Conservation (phyloP, 2,113 vertebrate genomes). For the Amblyopsis rosae region DNA sequence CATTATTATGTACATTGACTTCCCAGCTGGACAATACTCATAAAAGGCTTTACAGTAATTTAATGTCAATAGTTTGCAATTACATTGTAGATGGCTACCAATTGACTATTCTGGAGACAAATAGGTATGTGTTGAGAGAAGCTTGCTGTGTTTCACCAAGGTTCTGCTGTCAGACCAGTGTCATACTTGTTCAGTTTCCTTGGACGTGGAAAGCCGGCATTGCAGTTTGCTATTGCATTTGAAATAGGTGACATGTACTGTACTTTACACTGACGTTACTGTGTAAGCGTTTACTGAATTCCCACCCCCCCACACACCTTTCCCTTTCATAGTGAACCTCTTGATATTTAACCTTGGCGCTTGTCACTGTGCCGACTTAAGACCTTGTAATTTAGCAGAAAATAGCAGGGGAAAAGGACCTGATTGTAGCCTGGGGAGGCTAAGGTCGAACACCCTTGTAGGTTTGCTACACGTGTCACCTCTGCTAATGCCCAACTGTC, state of each 20-base stretch:
- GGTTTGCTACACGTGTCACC: background rate
- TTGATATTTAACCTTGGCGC: conserved; percentile 26
- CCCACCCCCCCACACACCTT: too few relatives aligned
- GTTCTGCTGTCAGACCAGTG: conserved; percentile 42
- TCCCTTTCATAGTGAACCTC: conserved; percentile 13
- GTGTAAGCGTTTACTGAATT: conserved; percentile 14
- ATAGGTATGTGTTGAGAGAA: background rate
- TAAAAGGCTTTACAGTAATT: too few relatives aligned
- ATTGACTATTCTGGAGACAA: conserved; percentile 17
- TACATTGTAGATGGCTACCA: conserved; percentile 11
- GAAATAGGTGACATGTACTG: conserved; percentile 11
- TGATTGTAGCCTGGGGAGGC: background rate
- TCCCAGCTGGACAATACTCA: background rate
- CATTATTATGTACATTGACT: background rate
- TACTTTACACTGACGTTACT: background rate
- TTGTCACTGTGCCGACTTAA: conserved; percentile 41
- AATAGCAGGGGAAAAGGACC: conserved; percentile 23
- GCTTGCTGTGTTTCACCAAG: conserved; percentile 34
- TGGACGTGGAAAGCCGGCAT: conserved; percentile 27
- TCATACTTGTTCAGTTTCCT: conserved; percentile 9
- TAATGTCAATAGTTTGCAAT: conserved; percentile 39
- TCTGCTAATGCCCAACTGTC: background rate
- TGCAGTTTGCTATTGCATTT: conserved; percentile 50
- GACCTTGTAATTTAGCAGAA: conserved; percentile 47
- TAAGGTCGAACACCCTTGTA: background rate